Percentiles rank a stretch among this genome's conserved stretches.
These are phyloP conservation scores for Euwallacea fornicatus DNA, from an alignment of 1,140 invertebrate species.

Conservation along the genomic window DNA sequence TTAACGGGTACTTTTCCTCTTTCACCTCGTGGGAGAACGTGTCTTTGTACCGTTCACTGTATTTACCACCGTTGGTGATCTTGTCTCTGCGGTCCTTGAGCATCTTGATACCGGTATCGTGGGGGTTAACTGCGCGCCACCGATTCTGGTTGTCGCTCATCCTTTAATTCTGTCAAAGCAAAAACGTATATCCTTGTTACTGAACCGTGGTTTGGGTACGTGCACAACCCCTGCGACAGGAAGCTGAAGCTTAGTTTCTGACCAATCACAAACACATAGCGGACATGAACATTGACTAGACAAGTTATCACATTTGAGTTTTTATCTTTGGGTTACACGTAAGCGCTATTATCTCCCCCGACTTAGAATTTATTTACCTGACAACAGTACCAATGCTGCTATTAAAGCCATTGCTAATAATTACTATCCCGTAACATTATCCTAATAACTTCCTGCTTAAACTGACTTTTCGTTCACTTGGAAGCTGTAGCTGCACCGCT, in stretches of 20 bases:
- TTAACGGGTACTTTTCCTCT: slow-evolving; percentile 41
- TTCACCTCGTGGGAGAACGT: slow-evolving; percentile 43
- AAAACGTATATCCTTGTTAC: slow-evolving; percentile 20
- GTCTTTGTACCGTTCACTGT: slow-evolving; percentile 49
- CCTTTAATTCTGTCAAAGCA: slow-evolving; percentile 42
- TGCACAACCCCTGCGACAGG: neutral
- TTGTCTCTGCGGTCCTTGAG: slow-evolving; percentile 46
- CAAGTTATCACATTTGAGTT: slow-evolving; percentile 15
- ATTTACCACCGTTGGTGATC: slow-evolving; percentile 49
- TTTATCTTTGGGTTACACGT: slow-evolving; percentile 20
- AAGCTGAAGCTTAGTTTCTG: slow-evolving; percentile 24
- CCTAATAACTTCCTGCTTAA: neutral
- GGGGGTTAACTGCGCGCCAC: slow-evolving; percentile 25
- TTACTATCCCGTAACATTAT: neutral
- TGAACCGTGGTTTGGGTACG: neutral
- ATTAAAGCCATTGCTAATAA: slow-evolving; percentile 14
- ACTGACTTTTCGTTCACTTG: neutral
- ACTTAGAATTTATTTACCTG: slow-evolving; percentile 30
- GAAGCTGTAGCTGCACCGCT: too few species aligned
- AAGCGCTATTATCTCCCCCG: slow-evolving; percentile 20
- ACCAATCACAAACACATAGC: slow-evolving; percentile 21
- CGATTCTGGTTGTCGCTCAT: slow-evolving; percentile 33
- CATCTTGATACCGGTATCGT: slow-evolving; percentile 44
- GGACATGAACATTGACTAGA: slow-evolving; percentile 18
- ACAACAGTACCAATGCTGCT: slow-evolving; percentile 1